Base-by-base conservation (phyloP, 2,797 vertebrate genomes). In the Sebastes vulpes region DNA sequence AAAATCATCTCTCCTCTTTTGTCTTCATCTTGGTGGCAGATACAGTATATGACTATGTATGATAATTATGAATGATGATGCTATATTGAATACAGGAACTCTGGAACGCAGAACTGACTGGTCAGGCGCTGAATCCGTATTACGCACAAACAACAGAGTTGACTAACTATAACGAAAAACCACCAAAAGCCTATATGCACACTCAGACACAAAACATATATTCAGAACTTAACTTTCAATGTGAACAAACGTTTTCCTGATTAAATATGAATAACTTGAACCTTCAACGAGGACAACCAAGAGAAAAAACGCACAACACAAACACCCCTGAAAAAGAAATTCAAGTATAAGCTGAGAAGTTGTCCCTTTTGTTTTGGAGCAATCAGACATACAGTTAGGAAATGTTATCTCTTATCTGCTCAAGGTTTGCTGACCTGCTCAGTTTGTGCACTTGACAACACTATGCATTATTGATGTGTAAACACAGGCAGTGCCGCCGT, bases 401-500 rank as follows among this genome's bases (percentile, higher is more conserved):
- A 85, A 83, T 69, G 42, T 72, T 68, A 81, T 85, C 78, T 85
- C 48, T 10, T 4, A 52, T 67, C 72, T 75, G 18, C 18, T 18
- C 18, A 16, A 28, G 23, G 25, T 81, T 75, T 86, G 88, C 88
- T 89, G 83, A 89, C 72, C 57, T 67, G 72, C 75, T 87, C 67
- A 48, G 1, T 79, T 87, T 52, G 46, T 69, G 78, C 46, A 54
- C 72, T 82, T 69, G 20, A 77, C 31, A 79, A 64, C 72, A 46
- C 20, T 26, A 1, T 78, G 75, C 75, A 87, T 90, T 83, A 89
- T 72, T 94, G 76, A 87, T 86, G 75, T 83, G 79, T 91, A 92
- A 94, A 94, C 89, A 92, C 18, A 0, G 61, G 29, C 81, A 76
- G 77, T 31, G 78, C 35, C 46, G 8, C 29, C 12, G 1, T 38